A percentile compares a stretch with the other conserved stretches of the same genome.
These are phyloP conservation scores for Dynastes hyllus DNA, from an alignment of 2,888 invertebrate species.

Conservation along the genomic window DNA sequence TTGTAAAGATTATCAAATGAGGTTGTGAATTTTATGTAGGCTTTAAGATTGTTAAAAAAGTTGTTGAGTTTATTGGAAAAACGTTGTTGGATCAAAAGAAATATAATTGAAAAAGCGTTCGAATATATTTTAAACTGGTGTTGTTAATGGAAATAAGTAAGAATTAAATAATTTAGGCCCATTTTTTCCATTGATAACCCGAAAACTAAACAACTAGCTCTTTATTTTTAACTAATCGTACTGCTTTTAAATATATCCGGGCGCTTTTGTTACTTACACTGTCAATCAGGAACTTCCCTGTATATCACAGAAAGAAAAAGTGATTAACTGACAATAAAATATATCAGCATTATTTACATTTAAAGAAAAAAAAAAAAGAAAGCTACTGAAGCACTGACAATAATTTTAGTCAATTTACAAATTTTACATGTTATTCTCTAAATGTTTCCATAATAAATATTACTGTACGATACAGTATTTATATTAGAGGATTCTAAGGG, in stretches of 20 bases:
- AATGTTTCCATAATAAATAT: conserved; percentile 28
- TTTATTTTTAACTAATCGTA: too few species aligned
- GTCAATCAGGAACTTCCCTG: not conserved
- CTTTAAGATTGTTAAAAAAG: conserved; percentile 5
- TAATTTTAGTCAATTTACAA: conserved; percentile 52
- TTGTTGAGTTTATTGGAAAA: conserved; percentile 4
- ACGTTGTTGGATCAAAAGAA: not conserved
- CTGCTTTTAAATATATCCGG: too few species aligned
- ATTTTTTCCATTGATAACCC: too few species aligned
- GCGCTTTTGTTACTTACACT: too few species aligned
- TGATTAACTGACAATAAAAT: conserved; percentile 49
- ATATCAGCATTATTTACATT: not conserved
- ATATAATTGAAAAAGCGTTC: too few species aligned
- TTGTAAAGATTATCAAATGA: not conserved
- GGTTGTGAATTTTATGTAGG: conserved; percentile 7
- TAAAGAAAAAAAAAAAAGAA: not conserved
- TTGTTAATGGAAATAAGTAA: too few species aligned
- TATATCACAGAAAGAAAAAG: conserved; percentile 3
- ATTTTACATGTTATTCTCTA: conserved; percentile 25
- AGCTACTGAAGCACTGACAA: conserved; percentile 46
- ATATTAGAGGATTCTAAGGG: conserved; percentile 66
- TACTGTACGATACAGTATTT: conserved; percentile 59
- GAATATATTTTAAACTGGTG: too few species aligned
- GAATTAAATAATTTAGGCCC: too few species aligned
- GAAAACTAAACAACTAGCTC: too few species aligned